Percentiles rank a stretch among this genome's conserved stretches.
Evolutionary conservation across 2,888 invertebrate species (phyloP).

Genomic region (Rhimphoctona megacephalus): DNA sequence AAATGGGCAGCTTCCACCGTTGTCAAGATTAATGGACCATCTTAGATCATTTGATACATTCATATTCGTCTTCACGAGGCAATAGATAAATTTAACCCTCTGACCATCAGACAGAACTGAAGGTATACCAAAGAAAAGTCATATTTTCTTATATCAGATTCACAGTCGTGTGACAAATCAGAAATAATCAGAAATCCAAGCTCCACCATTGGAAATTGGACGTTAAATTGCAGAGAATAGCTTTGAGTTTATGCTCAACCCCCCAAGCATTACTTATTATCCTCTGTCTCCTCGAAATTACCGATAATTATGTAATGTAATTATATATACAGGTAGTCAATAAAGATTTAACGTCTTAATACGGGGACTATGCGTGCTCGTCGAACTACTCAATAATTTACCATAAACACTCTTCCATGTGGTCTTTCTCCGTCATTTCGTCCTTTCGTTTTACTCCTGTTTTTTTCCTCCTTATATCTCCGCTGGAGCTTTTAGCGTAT

Average conservation of each 20-base stretch:
- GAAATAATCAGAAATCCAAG: constrained; percentile 20
- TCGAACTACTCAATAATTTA: constrained; percentile 40
- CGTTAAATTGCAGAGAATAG: constrained; percentile 23
- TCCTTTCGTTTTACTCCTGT: neutral
- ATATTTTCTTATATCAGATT: constrained; percentile 24
- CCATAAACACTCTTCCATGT: constrained; percentile 45
- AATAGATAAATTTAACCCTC: neutral
- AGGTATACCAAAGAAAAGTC: constrained; percentile 24
- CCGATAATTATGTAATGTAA: constrained; percentile 47
- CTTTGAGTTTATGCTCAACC: constrained; percentile 31
- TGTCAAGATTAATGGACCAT: constrained; percentile 41
- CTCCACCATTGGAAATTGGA: constrained; percentile 23
- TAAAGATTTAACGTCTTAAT: constrained; percentile 49
- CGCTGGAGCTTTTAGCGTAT: constrained; percentile 10
- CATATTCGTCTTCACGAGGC: constrained; percentile 21
- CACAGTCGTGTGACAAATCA: constrained; percentile 42
- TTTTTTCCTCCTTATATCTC: constrained; percentile 6
- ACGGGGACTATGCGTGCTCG: constrained; percentile 21
- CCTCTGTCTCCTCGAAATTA: constrained; percentile 4
- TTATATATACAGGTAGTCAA: constrained; percentile 42
- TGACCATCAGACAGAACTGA: constrained; percentile 6
- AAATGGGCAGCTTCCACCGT: constrained; percentile 5
- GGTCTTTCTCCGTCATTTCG: constrained; percentile 15
- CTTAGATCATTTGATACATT: constrained; percentile 37
- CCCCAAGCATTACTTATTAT: neutral